Evolutionary conservation across 1,140 invertebrate species (phyloP).

Genomic region (Oreohelix idahoensis): DNA sequence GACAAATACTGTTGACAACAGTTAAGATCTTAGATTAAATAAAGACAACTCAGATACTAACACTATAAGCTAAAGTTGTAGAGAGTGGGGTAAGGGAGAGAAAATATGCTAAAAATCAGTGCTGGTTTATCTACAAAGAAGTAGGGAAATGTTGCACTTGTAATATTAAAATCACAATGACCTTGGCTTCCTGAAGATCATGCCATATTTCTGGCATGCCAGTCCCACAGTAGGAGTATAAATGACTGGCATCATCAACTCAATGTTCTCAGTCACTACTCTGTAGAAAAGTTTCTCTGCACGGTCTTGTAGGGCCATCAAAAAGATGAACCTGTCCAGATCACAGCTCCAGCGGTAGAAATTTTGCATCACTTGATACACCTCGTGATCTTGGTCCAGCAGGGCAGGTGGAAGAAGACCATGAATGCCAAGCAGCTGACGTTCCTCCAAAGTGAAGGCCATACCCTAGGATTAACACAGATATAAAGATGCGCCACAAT

Average conservation of each 20-base stretch:
- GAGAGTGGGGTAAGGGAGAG: no score
- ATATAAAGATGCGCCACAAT: no score
- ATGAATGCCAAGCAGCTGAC: slow-evolving; percentile 71
- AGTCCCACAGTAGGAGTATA: slow-evolving; percentile 98
- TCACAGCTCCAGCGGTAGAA: slow-evolving; percentile 66
- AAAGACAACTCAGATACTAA: no score
- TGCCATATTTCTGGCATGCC: slow-evolving; percentile 96
- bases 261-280: slow-evolving; percentile 92
- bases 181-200: slow-evolving; percentile 93
- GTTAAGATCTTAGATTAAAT: no score
- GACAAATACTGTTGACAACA: no score
- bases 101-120: no score
- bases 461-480: slow-evolving; percentile 58
- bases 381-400: slow-evolving; percentile 65
- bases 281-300: slow-evolving; percentile 87
- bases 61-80: no score
- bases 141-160: no score
- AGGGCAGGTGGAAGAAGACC: slow-evolving; percentile 70
- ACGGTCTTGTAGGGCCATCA: slow-evolving; percentile 65
- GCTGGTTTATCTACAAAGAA: no score
- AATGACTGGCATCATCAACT: slow-evolving; percentile 96
- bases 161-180: slow-evolving; percentile 55
- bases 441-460: slow-evolving; percentile 70
- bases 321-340: slow-evolving; percentile 69
- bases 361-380: slow-evolving; percentile 65